phyloP scores from a whole-genome alignment of 92 coral and sea anemone species.

The Porites divaricata region DNA sequence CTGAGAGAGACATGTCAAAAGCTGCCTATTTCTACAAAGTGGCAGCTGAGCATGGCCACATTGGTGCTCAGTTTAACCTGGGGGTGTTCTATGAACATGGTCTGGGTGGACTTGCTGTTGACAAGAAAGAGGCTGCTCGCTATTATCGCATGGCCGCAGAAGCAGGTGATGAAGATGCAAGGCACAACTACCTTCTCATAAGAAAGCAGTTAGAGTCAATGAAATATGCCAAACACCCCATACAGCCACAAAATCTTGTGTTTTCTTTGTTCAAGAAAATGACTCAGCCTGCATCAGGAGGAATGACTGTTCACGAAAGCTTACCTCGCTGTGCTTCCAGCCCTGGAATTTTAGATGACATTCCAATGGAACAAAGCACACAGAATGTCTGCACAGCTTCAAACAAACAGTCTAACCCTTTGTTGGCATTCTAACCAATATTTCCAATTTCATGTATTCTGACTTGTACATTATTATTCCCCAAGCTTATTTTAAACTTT shows the following conservation, averaged over 20 bases:
- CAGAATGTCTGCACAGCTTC: conserved; percentile 28
- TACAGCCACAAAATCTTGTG: conserved; percentile 38
- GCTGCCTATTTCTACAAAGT: conserved; percentile 83
- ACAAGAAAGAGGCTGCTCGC: conserved; percentile 85
- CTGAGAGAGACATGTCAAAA: conserved; percentile 71
- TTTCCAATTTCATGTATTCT: neutral
- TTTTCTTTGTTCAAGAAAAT: conserved; percentile 57
- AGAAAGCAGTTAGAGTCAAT: conserved; percentile 46
- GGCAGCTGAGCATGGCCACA: conserved; percentile 93
- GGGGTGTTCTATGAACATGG: conserved; percentile 97
- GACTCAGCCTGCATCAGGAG: conserved; percentile 7
- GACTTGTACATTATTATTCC: too few relatives aligned
- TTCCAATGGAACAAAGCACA: conserved; percentile 15
- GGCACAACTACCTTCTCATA: conserved; percentile 70
- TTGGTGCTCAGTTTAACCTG: conserved; percentile 88
- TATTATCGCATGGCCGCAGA: conserved; percentile 95
- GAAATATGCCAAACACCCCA: conserved; percentile 15
- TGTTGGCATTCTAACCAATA: conserved; percentile 57
- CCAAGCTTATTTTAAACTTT: too few relatives aligned
- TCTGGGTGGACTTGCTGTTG: conserved; percentile 81
- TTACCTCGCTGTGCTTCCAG: conserved; percentile 91
- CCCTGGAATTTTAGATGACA: conserved; percentile 67
- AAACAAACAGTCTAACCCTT: conserved; percentile 27
- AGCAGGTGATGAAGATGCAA: conserved; percentile 93
- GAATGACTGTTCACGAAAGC: conserved; percentile 6